These are phyloP conservation scores for Caenorhabditis sinica DNA, from an alignment of 2,888 invertebrate genomes.

Conservation along the genomic window DNA sequence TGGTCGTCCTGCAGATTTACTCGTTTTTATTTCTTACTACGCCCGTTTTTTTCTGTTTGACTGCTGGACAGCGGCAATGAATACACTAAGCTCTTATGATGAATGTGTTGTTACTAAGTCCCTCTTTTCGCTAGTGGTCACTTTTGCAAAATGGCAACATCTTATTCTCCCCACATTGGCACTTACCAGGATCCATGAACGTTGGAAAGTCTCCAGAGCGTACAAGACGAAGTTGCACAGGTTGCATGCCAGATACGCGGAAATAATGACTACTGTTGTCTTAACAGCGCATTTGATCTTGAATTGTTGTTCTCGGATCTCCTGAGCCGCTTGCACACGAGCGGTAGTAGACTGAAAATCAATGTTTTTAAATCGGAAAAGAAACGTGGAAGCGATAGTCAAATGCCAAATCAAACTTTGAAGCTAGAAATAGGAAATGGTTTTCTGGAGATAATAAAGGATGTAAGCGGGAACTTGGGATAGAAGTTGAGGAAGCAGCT, in stretches of 20 bases:
- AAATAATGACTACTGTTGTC: constrained; percentile 75
- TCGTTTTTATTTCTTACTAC: background rate
- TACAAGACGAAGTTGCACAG: constrained; percentile 74
- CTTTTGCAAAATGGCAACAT: constrained; percentile 27
- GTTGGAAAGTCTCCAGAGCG: constrained; percentile 70
- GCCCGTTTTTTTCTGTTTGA: constrained; percentile 7
- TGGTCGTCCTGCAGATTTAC: constrained; percentile 61
- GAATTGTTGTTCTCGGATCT: constrained; percentile 70
- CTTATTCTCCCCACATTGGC: background rate
- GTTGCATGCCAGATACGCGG: constrained; percentile 77
- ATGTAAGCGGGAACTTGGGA: background rate
- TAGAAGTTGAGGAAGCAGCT: background rate
- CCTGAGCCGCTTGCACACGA: constrained; percentile 59
- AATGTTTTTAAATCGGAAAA: background rate
- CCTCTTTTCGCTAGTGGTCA: constrained; percentile 28
- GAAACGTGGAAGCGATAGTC: background rate
- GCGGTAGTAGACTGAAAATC: constrained; percentile 63
- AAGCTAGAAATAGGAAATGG: background rate
- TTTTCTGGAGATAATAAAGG: background rate
- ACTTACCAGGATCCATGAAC: constrained; percentile 61
- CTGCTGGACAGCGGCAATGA: background rate
- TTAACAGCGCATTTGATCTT: constrained; percentile 72
- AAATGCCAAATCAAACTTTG: background rate
- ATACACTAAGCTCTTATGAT: constrained; percentile 54
- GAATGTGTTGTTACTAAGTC: constrained; percentile 47